Evolutionary conservation across 2,888 invertebrate species (phyloP).

Genomic region (Trachelus iudaicus): DNA sequence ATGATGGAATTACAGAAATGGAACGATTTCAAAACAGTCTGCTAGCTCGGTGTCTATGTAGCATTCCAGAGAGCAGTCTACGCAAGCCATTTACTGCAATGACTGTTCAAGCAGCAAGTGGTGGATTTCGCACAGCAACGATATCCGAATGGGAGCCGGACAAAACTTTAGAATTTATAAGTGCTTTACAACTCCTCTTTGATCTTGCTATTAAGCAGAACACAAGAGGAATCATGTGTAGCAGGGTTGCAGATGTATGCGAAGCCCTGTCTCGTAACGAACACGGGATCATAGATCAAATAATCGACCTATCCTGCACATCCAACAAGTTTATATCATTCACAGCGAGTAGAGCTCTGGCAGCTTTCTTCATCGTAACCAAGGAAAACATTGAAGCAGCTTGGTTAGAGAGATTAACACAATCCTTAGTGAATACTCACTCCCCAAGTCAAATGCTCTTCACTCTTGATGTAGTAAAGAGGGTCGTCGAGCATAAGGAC

Average conservation of each 20-base stretch:
- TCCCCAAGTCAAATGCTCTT: slow-evolving; percentile 80
- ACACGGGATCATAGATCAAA: slow-evolving; percentile 85
- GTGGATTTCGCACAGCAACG: slow-evolving; percentile 68
- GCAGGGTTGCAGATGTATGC: slow-evolving; percentile 82
- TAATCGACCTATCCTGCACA: slow-evolving; percentile 82
- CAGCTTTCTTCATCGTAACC: slow-evolving; percentile 85
- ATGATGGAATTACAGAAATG: slow-evolving; percentile 72
- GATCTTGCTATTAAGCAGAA: slow-evolving; percentile 89
- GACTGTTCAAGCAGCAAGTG: slow-evolving; percentile 67
- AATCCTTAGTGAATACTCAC: slow-evolving; percentile 72
- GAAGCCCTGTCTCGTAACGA: slow-evolving; percentile 83
- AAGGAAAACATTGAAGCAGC: slow-evolving; percentile 83
- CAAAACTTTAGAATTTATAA: slow-evolving; percentile 80
- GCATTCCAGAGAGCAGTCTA: slow-evolving; percentile 77
- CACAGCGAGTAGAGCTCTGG: slow-evolving; percentile 81
- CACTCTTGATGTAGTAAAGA: slow-evolving; percentile 85
- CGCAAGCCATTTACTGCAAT: slow-evolving; percentile 78
- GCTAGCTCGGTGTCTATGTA: slow-evolving; percentile 83
- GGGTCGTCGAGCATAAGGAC: slow-evolving; percentile 91
- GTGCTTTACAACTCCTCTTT: slow-evolving; percentile 84
- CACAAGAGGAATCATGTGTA: slow-evolving; percentile 83
- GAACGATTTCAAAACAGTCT: slow-evolving; percentile 75
- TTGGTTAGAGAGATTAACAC: slow-evolving; percentile 82
- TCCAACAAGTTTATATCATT: slow-evolving; percentile 85
- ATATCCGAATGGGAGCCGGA: slow-evolving; percentile 75